These are phyloP conservation scores for Laticauda laticaudata DNA, from an alignment of 2,113 vertebrate genomes.

Conservation along the genomic window DNA sequence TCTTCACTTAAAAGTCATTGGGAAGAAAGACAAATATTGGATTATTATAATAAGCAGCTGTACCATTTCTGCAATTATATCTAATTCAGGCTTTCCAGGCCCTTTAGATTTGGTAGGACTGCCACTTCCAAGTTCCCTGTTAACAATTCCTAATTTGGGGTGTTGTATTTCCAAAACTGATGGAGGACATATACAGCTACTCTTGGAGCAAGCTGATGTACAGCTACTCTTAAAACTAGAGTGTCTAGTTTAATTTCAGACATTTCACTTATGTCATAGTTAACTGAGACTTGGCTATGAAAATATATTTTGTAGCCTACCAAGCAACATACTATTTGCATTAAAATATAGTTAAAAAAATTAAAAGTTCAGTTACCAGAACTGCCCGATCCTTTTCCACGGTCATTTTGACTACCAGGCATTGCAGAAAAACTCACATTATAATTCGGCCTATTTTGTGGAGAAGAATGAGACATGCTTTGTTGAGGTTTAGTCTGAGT, in stretches of 20 bases:
- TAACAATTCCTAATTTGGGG: not conserved
- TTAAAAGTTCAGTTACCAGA: conserved; percentile 70
- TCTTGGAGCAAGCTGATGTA: not conserved
- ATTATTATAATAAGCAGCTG: not conserved
- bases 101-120: not conserved
- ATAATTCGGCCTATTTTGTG: conserved; percentile 95
- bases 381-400: conserved; percentile 72
- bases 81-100: not conserved
- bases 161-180: not conserved
- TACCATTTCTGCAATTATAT: not conserved
- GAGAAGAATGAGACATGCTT: conserved; percentile 84
- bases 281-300: not conserved
- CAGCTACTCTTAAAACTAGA: not conserved
- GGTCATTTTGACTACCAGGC: conserved; percentile 75
- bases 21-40: not conserved
- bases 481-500: conserved; percentile 70
- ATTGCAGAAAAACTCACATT: conserved; percentile 87
- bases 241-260: not conserved
- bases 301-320: not conserved
- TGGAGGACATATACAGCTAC: not conserved
- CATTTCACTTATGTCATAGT: not conserved
- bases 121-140: not conserved
- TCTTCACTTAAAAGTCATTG: not conserved
- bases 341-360: rapidly evolving
- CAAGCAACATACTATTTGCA: not conserved